phyloP scores from a whole-genome alignment of 1,140 invertebrate genomes.

The Penaeus chinensis region DNA sequence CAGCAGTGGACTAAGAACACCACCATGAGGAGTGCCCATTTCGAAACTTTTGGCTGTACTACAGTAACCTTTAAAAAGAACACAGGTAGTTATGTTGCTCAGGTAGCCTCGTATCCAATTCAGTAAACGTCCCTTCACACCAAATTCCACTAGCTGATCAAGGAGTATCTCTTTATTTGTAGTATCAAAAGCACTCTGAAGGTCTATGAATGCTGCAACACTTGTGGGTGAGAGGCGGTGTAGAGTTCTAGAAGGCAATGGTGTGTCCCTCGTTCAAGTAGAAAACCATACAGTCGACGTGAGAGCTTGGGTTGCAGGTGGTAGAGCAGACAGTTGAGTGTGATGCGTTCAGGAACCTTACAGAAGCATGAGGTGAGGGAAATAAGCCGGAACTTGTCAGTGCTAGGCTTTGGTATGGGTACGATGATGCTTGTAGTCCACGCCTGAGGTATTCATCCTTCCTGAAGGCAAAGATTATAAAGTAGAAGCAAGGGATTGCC shows the following conservation, averaged over 20 bases:
- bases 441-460: no score
- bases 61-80: background rate
- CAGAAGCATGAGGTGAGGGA: no score
- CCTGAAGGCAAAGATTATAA: no score
- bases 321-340: no score
- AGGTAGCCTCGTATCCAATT: slow-evolving; percentile 1
- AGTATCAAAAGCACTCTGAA: background rate
- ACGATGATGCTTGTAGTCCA: no score
- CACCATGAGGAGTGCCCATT: background rate
- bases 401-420: background rate
- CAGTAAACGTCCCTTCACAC: background rate
- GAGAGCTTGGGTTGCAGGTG: no score
- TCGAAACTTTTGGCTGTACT: background rate
- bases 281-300: no score
- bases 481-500: no score
- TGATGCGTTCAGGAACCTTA: no score
- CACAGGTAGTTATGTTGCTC: background rate
- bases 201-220: background rate
- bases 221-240: background rate
- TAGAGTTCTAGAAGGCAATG: slow-evolving; percentile 3
- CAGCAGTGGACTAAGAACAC: slow-evolving; percentile 5
- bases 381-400: no score
- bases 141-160: background rate
- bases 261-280: background rate
- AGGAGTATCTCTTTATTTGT: background rate